These are phyloP conservation scores for Deroptyus accipitrinus DNA, from an alignment of 2,113 vertebrate species.

Conservation along the genomic window DNA sequence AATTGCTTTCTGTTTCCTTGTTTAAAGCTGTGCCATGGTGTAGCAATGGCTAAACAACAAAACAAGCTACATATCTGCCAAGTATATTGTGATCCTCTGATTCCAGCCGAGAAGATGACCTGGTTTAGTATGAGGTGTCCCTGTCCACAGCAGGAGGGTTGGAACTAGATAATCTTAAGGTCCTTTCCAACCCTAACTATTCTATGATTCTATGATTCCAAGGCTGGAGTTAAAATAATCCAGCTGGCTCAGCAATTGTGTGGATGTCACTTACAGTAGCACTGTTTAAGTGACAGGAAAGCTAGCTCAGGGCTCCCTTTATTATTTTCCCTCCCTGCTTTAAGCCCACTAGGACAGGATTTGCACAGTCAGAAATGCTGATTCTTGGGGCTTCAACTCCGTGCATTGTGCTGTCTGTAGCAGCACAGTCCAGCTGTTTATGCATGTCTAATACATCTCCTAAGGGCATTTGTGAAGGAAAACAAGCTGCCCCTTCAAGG, in stretches of 20 bases:
- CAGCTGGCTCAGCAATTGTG: conserved; percentile 1
- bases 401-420: background rate
- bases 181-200: too few species aligned
- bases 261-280: background rate
- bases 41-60: background rate
- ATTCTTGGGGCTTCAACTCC: conserved; percentile 17
- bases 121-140: too few species aligned
- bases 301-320: background rate
- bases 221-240: conserved; percentile 16
- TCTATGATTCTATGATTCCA: too few species aligned
- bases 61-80: background rate
- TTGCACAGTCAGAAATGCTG: conserved; percentile 43
- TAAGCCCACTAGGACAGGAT: conserved; percentile 18
- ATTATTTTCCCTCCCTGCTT: background rate
- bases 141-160: too few species aligned
- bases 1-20: background rate
- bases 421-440: conserved; percentile 40
- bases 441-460: conserved; percentile 23
- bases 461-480: background rate
- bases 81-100: background rate
- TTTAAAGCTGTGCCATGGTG: background rate
- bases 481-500: conserved; percentile 23
- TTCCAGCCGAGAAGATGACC: background rate
- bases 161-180: too few species aligned
- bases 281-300: background rate